A percentile compares a stretch with the other conserved stretches of the same genome.
These are phyloP conservation scores for Drosophila conformis DNA, from an alignment of 2,888 invertebrate species.

Conservation along the genomic window DNA sequence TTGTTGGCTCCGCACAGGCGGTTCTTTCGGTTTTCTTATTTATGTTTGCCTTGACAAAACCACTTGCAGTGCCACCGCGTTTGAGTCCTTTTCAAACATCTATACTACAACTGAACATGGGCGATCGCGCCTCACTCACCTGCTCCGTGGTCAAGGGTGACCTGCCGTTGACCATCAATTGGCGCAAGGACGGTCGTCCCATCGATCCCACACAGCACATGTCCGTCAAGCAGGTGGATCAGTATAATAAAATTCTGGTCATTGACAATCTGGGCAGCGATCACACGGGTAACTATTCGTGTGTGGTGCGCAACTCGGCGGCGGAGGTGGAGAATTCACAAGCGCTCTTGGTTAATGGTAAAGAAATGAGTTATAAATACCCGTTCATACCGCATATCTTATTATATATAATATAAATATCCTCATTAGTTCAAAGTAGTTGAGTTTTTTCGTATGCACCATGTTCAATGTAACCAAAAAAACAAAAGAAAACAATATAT, in stretches of 20 bases:
- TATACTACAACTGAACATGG: slow-evolving; percentile 89
- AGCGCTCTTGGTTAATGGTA: slow-evolving; percentile 92
- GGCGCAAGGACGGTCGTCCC: slow-evolving; percentile 90
- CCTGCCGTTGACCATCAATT: slow-evolving; percentile 90
- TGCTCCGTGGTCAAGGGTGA: slow-evolving; percentile 92
- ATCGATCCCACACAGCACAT: slow-evolving; percentile 88
- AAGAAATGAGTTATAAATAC: slow-evolving; percentile 82
- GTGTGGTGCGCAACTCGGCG: slow-evolving; percentile 90
- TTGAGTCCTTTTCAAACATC: slow-evolving; percentile 90
- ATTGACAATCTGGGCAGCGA: slow-evolving; percentile 91
- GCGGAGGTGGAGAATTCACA: slow-evolving; percentile 91
- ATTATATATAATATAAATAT: slow-evolving; percentile 22
- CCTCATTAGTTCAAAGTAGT: slow-evolving; percentile 72
- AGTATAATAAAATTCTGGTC: slow-evolving; percentile 91
- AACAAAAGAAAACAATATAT: not conserved
- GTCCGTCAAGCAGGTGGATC: slow-evolving; percentile 90
- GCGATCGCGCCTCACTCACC: slow-evolving; percentile 90
- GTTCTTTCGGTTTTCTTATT: slow-evolving; percentile 23
- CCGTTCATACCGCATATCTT: slow-evolving; percentile 2
- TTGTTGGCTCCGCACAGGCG: slow-evolving; percentile 17
- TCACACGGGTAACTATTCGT: slow-evolving; percentile 92
- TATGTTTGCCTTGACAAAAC: slow-evolving; percentile 41
- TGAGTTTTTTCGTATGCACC: slow-evolving; percentile 63
- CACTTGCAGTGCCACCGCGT: slow-evolving; percentile 89
- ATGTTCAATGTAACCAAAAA: slow-evolving; percentile 46